These are phyloP conservation scores for Sciurus vulgaris DNA, from an alignment of 2,797 vertebrate genomes.

Conservation along the genomic window DNA sequence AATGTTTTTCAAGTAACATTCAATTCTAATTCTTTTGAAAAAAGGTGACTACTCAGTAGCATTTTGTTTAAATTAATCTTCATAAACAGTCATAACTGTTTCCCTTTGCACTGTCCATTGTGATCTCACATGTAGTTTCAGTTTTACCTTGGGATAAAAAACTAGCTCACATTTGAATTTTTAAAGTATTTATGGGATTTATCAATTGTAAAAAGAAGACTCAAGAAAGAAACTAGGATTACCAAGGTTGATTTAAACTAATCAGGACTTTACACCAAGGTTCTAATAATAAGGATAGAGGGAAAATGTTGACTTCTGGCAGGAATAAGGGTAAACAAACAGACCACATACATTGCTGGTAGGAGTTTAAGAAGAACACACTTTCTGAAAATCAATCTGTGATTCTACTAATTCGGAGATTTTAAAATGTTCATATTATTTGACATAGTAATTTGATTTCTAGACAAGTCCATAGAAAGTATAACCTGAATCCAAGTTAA, in stretches of 20 bases:
- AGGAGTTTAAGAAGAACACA: background rate
- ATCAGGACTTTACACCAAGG: background rate
- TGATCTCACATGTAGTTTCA: background rate
- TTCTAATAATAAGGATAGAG: background rate
- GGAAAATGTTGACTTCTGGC: background rate
- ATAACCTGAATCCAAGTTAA: background rate
- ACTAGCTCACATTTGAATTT: background rate
- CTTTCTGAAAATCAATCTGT: background rate
- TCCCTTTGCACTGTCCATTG: background rate
- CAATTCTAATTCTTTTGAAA: background rate
- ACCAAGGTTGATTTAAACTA: background rate
- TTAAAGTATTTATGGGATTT: background rate
- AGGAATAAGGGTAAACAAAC: background rate
- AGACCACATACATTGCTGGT: background rate
- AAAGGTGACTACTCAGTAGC: background rate
- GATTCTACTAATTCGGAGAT: background rate
- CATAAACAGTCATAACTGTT: no score
- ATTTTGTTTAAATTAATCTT: background rate
- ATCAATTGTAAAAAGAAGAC: background rate
- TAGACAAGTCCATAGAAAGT: background rate
- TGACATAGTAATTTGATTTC: background rate
- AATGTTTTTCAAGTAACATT: background rate
- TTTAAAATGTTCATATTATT: background rate
- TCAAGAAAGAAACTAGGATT: background rate
- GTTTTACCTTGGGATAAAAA: background rate